Conservation (phyloP, 2,888 invertebrate genomes). For the Pasiphila rectangulata region DNA sequence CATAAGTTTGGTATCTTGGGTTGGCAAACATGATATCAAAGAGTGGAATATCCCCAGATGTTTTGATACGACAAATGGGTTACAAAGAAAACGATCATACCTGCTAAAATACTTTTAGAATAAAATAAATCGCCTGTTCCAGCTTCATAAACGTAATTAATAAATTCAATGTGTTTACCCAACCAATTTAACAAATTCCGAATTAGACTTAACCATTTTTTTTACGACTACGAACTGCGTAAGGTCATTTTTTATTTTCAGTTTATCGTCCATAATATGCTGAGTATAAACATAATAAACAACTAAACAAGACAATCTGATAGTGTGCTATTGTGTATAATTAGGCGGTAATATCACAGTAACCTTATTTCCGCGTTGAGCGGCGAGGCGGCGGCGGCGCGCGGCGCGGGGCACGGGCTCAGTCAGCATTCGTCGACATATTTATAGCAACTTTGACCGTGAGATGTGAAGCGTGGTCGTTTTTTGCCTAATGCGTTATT, state of each 20-base stretch:
- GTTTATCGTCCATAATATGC: conserved; percentile 7
- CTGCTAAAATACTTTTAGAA: too few relatives aligned
- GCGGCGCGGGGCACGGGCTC: too few relatives aligned
- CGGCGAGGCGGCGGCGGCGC: conserved; percentile 24
- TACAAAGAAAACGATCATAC: too few relatives aligned
- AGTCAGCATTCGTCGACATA: conserved; percentile 60
- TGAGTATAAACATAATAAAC: conserved; percentile 10
- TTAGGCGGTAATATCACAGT: conserved; percentile 53
- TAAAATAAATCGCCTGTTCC: too few relatives aligned
- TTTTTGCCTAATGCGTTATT: conserved; percentile 77
- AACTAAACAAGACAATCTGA: conserved; percentile 48
- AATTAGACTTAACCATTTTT: conserved; percentile 3
- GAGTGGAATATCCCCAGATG: too few relatives aligned
- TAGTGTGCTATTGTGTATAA: conserved; percentile 52
- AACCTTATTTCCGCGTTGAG: conserved; percentile 53
- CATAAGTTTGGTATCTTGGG: too few relatives aligned
- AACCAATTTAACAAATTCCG: too few relatives aligned
- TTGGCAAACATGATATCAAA: too few relatives aligned
- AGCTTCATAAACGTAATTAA: too few relatives aligned
- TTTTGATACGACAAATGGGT: too few relatives aligned
- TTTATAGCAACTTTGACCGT: conserved; percentile 77
- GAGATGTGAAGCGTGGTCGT: conserved; percentile 72
- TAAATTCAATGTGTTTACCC: too few relatives aligned
- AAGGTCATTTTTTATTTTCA: conserved; percentile 8
- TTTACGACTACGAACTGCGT: background rate